phyloP scores from a whole-genome alignment of 2,888 invertebrate genomes.

The Syritta pipiens region DNA sequence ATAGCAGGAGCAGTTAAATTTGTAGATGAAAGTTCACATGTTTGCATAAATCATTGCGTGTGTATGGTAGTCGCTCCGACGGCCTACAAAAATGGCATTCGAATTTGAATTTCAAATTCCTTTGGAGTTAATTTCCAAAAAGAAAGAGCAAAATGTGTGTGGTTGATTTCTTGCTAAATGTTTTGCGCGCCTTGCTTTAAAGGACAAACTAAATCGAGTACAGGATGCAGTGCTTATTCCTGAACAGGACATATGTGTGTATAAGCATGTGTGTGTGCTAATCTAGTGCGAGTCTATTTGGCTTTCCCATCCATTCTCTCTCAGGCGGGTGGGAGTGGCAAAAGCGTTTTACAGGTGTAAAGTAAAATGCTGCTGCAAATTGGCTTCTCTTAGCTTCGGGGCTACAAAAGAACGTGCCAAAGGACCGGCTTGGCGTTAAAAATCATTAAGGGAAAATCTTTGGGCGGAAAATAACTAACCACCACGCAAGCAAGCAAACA shows the following conservation, averaged over 20 bases:
- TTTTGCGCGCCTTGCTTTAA: conserved; percentile 39
- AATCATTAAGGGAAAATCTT: conserved; percentile 65
- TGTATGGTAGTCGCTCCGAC: neutral
- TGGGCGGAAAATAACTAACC: conserved; percentile 55
- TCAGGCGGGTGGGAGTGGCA: neutral
- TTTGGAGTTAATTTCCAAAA: conserved; percentile 58
- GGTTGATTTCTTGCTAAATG: conserved; percentile 31
- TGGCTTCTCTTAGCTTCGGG: conserved; percentile 57
- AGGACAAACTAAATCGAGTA: conserved; percentile 23
- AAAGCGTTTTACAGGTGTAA: conserved; percentile 67
- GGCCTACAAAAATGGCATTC: conserved; percentile 46
- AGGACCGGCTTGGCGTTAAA: conserved; percentile 63
- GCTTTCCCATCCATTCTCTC: conserved; percentile 27
- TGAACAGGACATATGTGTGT: neutral
- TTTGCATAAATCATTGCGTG: conserved; percentile 57
- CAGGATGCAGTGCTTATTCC: neutral
- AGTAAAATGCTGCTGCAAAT: conserved; percentile 62
- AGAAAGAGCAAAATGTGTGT: conserved; percentile 47
- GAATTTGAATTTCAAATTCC: conserved; percentile 64
- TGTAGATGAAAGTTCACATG: conserved; percentile 59
- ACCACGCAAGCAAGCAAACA: conserved; percentile 44
- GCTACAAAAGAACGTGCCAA: conserved; percentile 61
- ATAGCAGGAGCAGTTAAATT: conserved; percentile 35
- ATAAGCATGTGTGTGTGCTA: conserved; percentile 1
- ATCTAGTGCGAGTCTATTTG: no score